phyloP scores from a whole-genome alignment of 2,888 invertebrate species.

The Mycalesis mineus region DNA sequence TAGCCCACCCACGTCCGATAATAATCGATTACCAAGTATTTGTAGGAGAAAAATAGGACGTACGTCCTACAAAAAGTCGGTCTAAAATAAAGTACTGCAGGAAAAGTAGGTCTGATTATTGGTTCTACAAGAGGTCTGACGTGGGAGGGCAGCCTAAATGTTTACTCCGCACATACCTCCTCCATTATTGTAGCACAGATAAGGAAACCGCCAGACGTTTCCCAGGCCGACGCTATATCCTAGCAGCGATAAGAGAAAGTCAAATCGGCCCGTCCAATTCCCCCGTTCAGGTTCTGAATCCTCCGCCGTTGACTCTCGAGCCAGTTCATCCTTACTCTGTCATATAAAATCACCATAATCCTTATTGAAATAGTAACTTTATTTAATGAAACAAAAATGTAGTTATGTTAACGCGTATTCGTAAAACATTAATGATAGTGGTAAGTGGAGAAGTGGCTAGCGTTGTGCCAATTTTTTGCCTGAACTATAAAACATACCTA shows the following conservation, averaged over 20 bases:
- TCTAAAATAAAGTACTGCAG: too few species aligned
- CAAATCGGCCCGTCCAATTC: conserved; percentile 86
- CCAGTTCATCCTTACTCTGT: conserved; percentile 50
- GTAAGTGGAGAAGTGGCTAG: too few species aligned
- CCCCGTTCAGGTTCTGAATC: conserved; percentile 79
- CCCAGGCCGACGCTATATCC: conserved; percentile 86
- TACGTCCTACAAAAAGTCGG: too few species aligned
- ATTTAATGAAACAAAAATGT: background rate
- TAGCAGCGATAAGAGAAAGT: conserved; percentile 83
- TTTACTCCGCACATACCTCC: conserved; percentile 70
- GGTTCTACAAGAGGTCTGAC: too few species aligned
- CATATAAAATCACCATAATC: conserved; percentile 14
- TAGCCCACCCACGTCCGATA: too few species aligned
- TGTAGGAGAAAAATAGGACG: too few species aligned
- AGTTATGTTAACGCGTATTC: background rate
- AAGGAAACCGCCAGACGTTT: conserved; percentile 87
- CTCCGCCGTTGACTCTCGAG: conserved; percentile 41
- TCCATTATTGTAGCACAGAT: conserved; percentile 86
- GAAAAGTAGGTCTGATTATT: too few species aligned
- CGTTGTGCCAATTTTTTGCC: too few species aligned
- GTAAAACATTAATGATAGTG: background rate
- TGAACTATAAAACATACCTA: too few species aligned
- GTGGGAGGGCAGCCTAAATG: too few species aligned
- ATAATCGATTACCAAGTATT: too few species aligned
- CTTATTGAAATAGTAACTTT: background rate